Evolutionary conservation across 1,140 invertebrate species (phyloP).

Genomic region (Cydia amplana): DNA sequence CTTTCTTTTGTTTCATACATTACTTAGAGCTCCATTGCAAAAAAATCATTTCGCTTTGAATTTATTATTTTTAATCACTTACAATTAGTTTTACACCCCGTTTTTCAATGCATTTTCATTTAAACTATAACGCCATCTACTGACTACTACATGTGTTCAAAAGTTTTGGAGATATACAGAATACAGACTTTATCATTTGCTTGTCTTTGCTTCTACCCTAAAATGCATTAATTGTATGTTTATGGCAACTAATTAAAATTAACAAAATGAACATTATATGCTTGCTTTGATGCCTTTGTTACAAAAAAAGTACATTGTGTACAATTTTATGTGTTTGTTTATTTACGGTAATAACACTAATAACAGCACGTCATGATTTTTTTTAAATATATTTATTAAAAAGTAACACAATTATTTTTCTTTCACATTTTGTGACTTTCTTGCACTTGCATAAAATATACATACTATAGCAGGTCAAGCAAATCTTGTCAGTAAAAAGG

Average conservation of each 20-base stretch:
- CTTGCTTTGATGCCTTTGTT: background rate
- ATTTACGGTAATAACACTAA: background rate
- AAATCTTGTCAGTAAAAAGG: too few species aligned
- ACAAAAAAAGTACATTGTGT: slow-evolving; percentile 4
- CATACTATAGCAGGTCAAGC: too few species aligned
- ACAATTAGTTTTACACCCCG: too few species aligned
- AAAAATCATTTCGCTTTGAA: too few species aligned
- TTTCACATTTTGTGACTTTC: background rate
- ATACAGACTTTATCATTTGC: background rate
- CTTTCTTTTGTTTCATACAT: too few species aligned
- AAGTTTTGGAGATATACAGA: background rate
- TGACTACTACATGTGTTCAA: background rate
- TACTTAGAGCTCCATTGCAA: too few species aligned
- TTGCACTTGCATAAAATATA: too few species aligned
- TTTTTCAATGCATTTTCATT: too few species aligned
- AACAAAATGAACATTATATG: background rate
- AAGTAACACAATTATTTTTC: background rate
- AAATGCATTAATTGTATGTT: slow-evolving; percentile 14
- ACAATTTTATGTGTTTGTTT: background rate
- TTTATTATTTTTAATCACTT: too few species aligned
- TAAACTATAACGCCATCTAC: too few species aligned
- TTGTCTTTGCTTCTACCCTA: background rate
- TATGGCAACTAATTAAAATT: background rate
- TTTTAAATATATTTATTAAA: slow-evolving; percentile 29
- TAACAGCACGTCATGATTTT: slow-evolving; percentile 20